Evolutionary conservation across 2,888 invertebrate species (phyloP).

Genomic region (Aquatica leii): DNA sequence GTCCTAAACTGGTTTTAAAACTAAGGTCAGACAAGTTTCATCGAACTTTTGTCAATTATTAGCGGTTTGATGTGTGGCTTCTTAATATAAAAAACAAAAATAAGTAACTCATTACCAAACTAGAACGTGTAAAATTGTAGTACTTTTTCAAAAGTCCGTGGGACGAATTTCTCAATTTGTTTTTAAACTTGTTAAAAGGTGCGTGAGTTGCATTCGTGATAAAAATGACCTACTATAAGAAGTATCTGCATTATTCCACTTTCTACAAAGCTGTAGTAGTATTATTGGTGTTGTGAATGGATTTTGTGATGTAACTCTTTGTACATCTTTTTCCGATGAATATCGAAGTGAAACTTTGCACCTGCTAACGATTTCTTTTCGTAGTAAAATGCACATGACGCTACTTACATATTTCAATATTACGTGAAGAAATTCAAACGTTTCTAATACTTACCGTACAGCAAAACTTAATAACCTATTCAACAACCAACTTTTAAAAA

Average conservation of each 20-base stretch:
- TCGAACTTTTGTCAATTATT: slow-evolving; percentile 24
- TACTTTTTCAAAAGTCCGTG: slow-evolving; percentile 19
- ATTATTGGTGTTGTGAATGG: slow-evolving; percentile 44
- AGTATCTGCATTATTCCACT: slow-evolving; percentile 45
- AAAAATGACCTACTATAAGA: slow-evolving; percentile 47
- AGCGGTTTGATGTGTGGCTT: slow-evolving; percentile 25
- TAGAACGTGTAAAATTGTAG: slow-evolving; percentile 21
- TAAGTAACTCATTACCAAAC: slow-evolving; percentile 26
- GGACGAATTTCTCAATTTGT: slow-evolving; percentile 31
- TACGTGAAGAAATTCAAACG: slow-evolving; percentile 5
- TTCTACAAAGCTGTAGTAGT: slow-evolving; percentile 39
- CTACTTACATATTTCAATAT: slow-evolving; percentile 11
- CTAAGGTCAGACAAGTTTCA: slow-evolving; percentile 23
- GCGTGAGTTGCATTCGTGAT: slow-evolving; percentile 44
- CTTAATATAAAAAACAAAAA: slow-evolving; percentile 11
- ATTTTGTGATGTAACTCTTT: slow-evolving; percentile 40
- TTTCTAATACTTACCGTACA: slow-evolving; percentile 7
- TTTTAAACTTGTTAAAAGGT: slow-evolving; percentile 35
- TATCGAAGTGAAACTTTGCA: slow-evolving; percentile 38
- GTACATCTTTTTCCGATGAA: slow-evolving; percentile 29
- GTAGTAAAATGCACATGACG: slow-evolving; percentile 23
- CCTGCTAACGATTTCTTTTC: slow-evolving; percentile 38
- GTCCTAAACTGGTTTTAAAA: slow-evolving; percentile 21
- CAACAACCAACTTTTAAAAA: no score
- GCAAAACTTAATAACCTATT: no score